Percentiles rank a stretch among this genome's conserved stretches.
These are phyloP conservation scores for Chaetura pelagica DNA, from an alignment of 2,113 vertebrate genomes.

Conservation along the genomic window DNA sequence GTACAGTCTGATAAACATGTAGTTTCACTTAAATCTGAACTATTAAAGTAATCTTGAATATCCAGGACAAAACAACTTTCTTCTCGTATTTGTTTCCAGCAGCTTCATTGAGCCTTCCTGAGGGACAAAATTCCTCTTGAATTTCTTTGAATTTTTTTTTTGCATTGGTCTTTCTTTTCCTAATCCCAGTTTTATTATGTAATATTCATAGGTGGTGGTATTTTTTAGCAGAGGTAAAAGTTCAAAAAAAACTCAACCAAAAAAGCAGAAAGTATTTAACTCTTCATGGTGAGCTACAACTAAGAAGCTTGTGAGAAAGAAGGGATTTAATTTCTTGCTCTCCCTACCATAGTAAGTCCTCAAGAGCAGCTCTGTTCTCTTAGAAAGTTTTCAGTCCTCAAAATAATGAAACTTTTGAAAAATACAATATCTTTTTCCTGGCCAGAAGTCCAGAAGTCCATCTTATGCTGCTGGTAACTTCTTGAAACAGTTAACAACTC, in stretches of 20 bases:
- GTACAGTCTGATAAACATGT: background rate
- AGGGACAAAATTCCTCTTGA: background rate
- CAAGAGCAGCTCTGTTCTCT: background rate
- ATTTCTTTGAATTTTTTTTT: background rate
- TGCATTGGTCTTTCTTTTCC: background rate
- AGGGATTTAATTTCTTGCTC: background rate
- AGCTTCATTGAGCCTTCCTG: background rate
- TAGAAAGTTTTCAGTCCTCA: background rate
- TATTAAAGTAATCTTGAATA: background rate
- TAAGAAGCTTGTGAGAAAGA: background rate
- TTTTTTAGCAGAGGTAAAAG: background rate
- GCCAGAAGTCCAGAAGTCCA: background rate
- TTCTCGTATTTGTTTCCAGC: background rate
- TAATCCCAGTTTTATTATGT: background rate
- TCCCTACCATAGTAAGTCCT: background rate
- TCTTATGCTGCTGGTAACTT: background rate
- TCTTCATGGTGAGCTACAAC: background rate
- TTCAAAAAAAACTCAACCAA: background rate
- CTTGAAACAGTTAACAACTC: background rate
- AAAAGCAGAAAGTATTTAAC: background rate
- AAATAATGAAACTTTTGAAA: background rate
- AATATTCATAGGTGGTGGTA: background rate
- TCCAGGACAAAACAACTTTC: background rate
- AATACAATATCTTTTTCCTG: background rate
- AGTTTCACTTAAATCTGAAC: background rate